These are phyloP conservation scores for Ailuropoda melanoleuca DNA, from an alignment of 2,113 vertebrate genomes.

Conservation along the genomic window DNA sequence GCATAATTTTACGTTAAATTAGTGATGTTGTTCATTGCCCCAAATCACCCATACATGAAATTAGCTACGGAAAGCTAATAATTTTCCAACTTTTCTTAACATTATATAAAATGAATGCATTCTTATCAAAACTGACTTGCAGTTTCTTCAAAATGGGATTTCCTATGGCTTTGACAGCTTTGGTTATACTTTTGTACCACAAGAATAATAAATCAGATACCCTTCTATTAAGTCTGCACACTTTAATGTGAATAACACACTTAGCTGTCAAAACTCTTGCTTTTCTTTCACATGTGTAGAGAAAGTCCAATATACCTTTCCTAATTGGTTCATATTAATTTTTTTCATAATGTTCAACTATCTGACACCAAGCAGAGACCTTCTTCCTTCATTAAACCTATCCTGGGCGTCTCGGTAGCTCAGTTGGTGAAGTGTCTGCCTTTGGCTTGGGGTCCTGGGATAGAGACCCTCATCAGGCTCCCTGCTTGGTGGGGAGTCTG, in stretches of 20 bases:
- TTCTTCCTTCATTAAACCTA: slow-evolving; percentile 6
- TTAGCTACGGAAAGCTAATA: neutral
- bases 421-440: no score
- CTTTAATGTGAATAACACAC: neutral
- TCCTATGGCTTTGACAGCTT: neutral
- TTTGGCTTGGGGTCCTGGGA: no score
- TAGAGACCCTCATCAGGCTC: no score
- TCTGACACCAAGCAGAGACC: neutral
- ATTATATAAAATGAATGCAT: neutral
- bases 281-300: neutral
- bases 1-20: neutral
- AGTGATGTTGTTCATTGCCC: neutral
- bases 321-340: neutral
- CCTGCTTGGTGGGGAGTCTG: no score
- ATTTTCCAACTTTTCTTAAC: neutral
- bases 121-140: slow-evolving; percentile 5
- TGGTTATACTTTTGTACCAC: neutral
- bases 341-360: neutral
- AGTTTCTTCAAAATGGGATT: neutral
- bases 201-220: neutral
- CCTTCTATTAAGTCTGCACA: neutral
- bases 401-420: neutral
- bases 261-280: neutral
- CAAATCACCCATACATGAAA: neutral
- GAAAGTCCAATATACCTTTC: neutral